Base-by-base conservation (phyloP, 2,113 vertebrate genomes). In the Turnix velox region DNA sequence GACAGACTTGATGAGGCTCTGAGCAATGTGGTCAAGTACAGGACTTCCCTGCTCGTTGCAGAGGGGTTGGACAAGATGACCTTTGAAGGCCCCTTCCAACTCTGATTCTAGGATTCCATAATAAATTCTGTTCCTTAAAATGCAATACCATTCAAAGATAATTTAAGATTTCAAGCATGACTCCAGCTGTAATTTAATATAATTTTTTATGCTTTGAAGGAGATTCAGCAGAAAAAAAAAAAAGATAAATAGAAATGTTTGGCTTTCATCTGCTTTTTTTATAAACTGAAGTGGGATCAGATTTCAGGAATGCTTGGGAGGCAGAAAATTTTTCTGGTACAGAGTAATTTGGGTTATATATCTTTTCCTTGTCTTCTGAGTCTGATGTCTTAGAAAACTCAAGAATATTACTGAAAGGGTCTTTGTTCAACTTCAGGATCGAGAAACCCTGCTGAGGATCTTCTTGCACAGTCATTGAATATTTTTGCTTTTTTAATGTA, bases 101-200 rank as follows among this genome's bases (percentile, higher is more conserved):
- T n/a, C n/a, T n/a, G n/a, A n/a, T n/a, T n/a, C n/a, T n/a, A n/a
- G n/a, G n/a, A n/a, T n/a, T n/a, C n/a, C n/a, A n/a, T n/a, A n/a
- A 92, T 67, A 63, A 88, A 22, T 67, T 92, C 17, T 90, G 24
- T 84, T 87, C 48, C 55, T 93, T 94, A 76, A 76, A 84, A 74
- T 81, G 74, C 46, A 86, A 55, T 55, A 33, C 40, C 30, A 51
- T 84, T 27, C 57, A 61, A 59, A 66, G 63, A 65, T 10, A 74
- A 48, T 74, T 74, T 88, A 52, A 80, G 77, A 87, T 91, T 81
- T 87, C 49, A 84, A 75, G n/a, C n/a, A 81, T 67, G 58, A 62
- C 61, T 86, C n/a, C 39, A 67, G 24, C 27, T 0, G 1, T 67
- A 81, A 81, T 22, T 58, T 87, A 86, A 86, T 90, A 42, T 74